phyloP scores from a whole-genome alignment of 2,113 vertebrate species.

The Hylia prasina region DNA sequence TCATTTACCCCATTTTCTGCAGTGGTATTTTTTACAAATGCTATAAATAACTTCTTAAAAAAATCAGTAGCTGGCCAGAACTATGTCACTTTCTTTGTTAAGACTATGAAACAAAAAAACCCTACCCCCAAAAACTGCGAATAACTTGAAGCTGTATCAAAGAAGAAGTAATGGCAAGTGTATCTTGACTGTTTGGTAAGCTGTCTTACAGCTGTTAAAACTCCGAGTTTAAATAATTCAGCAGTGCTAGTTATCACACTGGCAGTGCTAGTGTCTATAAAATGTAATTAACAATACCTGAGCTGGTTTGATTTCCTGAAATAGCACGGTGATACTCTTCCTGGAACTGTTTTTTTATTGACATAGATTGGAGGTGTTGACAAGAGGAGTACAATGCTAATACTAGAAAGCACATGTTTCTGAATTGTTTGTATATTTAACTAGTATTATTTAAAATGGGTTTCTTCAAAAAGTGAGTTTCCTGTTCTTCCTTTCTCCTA shows the following conservation, averaged over 20 bases:
- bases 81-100: neutral
- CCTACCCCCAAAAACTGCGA: accelerated
- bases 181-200: neutral
- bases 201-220: neutral
- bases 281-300: neutral
- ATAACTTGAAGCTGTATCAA: neutral
- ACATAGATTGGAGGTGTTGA: neutral
- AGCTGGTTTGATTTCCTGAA: neutral
- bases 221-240: neutral
- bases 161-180: neutral
- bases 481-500: neutral
- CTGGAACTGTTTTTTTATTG: neutral
- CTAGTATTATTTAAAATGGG: accelerated
- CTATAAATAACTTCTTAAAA: accelerated
- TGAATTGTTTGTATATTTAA: neutral
- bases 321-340: neutral
- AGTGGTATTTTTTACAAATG: neutral
- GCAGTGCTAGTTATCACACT: too few relatives aligned
- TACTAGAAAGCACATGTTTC: neutral
- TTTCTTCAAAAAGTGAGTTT: neutral
- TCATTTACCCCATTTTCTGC: neutral
- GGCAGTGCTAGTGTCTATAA: neutral
- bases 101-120: neutral
- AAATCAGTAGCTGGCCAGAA: neutral
- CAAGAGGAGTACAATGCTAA: accelerated